Percentiles rank a stretch among this genome's conserved stretches.
phyloP scores from a whole-genome alignment of 2,113 vertebrate genomes.

The Sylvietta virens region DNA sequence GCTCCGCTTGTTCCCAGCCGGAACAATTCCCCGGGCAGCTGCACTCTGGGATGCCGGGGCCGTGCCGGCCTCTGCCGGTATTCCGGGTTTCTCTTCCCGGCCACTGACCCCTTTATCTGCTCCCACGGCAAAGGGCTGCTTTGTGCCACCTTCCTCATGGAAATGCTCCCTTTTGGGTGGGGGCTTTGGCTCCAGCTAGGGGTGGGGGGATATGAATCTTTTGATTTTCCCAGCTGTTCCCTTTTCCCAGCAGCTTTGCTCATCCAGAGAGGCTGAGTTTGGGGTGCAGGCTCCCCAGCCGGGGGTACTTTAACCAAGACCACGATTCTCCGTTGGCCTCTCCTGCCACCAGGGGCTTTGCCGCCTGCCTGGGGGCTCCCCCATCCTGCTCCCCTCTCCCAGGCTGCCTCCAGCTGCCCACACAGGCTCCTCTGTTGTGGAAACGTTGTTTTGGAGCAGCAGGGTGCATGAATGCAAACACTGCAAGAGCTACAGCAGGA shows the following conservation, averaged over 20 bases:
- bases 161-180: not conserved
- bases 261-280: too few species aligned
- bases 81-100: not conserved
- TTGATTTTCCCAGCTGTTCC: not conserved
- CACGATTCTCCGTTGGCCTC: not conserved
- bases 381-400: not conserved
- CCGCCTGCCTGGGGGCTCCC: not conserved
- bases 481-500: not conserved
- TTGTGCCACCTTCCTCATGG: not conserved
- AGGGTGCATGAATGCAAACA: not conserved
- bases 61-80: not conserved
- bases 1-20: rapidly evolving
- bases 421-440: not conserved
- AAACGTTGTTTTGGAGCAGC: not conserved
- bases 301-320: not conserved
- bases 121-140: not conserved
- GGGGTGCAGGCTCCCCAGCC: not conserved
- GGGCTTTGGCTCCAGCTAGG: not conserved
- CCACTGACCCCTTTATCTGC: rapidly evolving
- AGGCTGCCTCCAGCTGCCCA: not conserved
- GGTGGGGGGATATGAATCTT: not conserved
- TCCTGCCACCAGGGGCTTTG: not conserved
- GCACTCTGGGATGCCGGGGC: not conserved
- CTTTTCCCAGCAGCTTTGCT: not conserved
- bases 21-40: not conserved